Percentiles rank a stretch among this genome's conserved stretches.
phyloP scores from a whole-genome alignment of 2,113 vertebrate genomes.

The Chaetodon auriga region DNA sequence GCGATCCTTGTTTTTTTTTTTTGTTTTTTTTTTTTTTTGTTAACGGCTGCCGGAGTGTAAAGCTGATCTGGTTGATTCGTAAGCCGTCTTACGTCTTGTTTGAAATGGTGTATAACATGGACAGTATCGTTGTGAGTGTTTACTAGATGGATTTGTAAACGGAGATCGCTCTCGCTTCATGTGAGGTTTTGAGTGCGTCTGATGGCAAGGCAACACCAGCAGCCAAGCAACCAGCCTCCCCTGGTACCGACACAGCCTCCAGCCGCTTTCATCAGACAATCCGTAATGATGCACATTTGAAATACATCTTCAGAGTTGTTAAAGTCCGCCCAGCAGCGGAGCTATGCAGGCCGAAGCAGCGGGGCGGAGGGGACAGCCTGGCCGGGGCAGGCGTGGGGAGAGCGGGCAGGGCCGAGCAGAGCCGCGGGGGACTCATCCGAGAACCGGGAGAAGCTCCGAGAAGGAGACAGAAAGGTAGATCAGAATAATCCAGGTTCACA shows the following conservation, averaged over 20 bases:
- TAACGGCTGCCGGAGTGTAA: slow-evolving; percentile 7
- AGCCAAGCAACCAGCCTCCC: slow-evolving; percentile 28
- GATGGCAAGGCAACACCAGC: slow-evolving; percentile 49
- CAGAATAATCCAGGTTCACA: too few species aligned
- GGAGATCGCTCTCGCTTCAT: neutral
- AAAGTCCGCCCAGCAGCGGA: neutral
- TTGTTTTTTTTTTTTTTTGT: too few species aligned
- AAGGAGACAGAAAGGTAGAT: slow-evolving; percentile 47
- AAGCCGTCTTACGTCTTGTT: accelerated
- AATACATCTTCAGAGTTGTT: neutral
- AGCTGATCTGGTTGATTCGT: accelerated
- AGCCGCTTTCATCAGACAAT: too few species aligned
- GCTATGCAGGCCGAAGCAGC: slow-evolving; percentile 55
- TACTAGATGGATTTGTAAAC: neutral
- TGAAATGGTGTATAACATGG: accelerated
- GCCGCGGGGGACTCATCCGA: slow-evolving; percentile 2
- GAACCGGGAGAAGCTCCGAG: slow-evolving; percentile 2
- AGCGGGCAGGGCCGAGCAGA: slow-evolving; percentile 16
- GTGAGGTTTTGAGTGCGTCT: slow-evolving; percentile 21
- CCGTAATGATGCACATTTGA: neutral
- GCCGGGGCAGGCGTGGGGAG: slow-evolving; percentile 21
- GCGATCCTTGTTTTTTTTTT: accelerated
- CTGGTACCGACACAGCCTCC: accelerated
- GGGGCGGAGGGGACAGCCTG: slow-evolving; percentile 5
- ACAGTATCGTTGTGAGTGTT: accelerated